phyloP scores from a whole-genome alignment of 2,113 vertebrate genomes.

The Terrapene triunguis region DNA sequence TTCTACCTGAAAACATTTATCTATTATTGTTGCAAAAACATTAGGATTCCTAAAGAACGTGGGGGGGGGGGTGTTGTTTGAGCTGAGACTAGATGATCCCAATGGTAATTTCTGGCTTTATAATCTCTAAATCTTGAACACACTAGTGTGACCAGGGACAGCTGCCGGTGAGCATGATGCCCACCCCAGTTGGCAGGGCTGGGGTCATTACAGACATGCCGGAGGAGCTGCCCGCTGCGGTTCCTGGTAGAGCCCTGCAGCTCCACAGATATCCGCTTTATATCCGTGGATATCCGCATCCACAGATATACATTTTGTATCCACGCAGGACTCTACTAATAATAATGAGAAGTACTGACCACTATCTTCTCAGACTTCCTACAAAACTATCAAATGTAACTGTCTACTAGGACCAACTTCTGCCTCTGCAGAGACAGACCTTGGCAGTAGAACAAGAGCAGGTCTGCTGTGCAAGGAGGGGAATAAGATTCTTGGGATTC shows the following conservation, averaged over 20 bases:
- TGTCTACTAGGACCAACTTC: background rate
- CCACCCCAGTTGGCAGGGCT: no score
- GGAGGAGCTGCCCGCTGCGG: no score
- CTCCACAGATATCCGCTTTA: no score
- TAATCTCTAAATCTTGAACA: background rate
- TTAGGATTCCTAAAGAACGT: constrained; percentile 37
- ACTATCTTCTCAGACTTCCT: background rate
- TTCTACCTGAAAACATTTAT: constrained; percentile 49
- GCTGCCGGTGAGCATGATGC: no score
- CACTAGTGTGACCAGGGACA: no score
- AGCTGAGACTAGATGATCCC: background rate
- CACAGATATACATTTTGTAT: no score
- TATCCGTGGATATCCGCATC: no score
- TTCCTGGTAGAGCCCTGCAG: no score
- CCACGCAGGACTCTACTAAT: background rate
- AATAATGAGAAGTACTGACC: background rate
- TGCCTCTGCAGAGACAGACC: background rate
- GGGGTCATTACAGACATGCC: no score
- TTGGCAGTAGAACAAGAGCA: background rate
- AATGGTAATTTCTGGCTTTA: background rate
- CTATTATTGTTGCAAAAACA: constrained; percentile 46
- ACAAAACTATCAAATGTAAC: background rate
- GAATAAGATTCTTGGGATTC: background rate
- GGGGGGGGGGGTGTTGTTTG: background rate
- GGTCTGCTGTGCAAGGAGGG: background rate